Conservation (phyloP, 2,888 invertebrate species). For the Hedya salicella region DNA sequence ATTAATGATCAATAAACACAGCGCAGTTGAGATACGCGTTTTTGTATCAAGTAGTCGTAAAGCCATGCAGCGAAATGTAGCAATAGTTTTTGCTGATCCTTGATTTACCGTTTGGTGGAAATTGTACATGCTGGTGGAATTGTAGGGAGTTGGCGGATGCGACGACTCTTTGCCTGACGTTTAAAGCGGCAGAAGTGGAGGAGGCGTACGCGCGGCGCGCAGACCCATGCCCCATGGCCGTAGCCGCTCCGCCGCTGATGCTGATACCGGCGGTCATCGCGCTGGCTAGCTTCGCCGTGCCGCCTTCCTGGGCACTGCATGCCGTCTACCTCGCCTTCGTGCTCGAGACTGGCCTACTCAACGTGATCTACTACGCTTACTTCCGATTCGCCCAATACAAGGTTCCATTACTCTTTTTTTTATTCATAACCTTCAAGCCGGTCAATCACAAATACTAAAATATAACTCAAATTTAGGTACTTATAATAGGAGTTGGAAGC, state of each 20-base stretch:
- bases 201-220: constrained; percentile 64
- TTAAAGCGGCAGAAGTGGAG: constrained; percentile 69
- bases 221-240: constrained; percentile 70
- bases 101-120: constrained; percentile 34
- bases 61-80: not conserved
- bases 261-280: constrained; percentile 74
- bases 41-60: not conserved
- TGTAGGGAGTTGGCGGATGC: constrained; percentile 76
- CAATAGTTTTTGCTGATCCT: not conserved
- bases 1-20: not conserved
- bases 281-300: constrained; percentile 70
- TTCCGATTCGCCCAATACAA: constrained; percentile 70
- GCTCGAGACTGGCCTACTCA: constrained; percentile 68
- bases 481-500: not conserved
- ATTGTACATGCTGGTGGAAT: constrained; percentile 43
- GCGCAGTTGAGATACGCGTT: not conserved
- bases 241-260: constrained; percentile 73
- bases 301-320: constrained; percentile 66
- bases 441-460: not conserved
- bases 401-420: constrained; percentile 53
- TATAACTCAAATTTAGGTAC: not conserved
- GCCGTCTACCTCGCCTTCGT: constrained; percentile 70
- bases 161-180: constrained; percentile 73
- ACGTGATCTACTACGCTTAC: constrained; percentile 68
- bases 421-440: not conserved